phyloP scores from a whole-genome alignment of 2,888 invertebrate genomes.

The Heliconius hortense region DNA sequence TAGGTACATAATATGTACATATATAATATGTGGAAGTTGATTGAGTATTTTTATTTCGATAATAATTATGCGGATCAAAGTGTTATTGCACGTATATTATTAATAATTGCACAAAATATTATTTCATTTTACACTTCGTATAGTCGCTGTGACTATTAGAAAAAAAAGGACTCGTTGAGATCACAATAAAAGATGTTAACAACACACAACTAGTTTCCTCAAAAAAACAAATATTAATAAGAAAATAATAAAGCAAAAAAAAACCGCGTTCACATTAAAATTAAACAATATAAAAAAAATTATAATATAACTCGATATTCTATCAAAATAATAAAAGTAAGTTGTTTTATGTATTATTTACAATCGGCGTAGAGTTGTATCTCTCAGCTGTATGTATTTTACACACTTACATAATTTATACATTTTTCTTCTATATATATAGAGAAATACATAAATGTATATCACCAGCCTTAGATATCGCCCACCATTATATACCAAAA shows the following conservation, averaged over 20 bases:
- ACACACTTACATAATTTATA: slow-evolving; percentile 61
- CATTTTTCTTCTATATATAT: slow-evolving; percentile 50
- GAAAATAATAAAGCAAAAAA: background rate
- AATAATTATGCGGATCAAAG: slow-evolving; percentile 7
- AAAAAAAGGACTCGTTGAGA: slow-evolving; percentile 37
- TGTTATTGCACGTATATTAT: slow-evolving; percentile 37
- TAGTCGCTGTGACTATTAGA: background rate
- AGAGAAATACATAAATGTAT: slow-evolving; percentile 62
- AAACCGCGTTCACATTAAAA: background rate
- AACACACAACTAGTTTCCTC: slow-evolving; percentile 15
- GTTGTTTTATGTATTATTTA: slow-evolving; percentile 46
- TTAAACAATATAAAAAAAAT: slow-evolving; percentile 1
- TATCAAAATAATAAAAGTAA: slow-evolving; percentile 41
- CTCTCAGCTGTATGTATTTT: slow-evolving; percentile 63
- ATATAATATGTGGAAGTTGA: background rate
- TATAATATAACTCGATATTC: slow-evolving; percentile 20
- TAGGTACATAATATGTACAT: background rate
- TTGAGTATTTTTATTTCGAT: slow-evolving; percentile 9
- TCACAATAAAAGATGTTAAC: slow-evolving; percentile 34
- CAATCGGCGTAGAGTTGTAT: slow-evolving; percentile 66
- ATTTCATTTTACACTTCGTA: slow-evolving; percentile 14
- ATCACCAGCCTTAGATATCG: slow-evolving; percentile 73
- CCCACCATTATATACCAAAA: slow-evolving; percentile 53
- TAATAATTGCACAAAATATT: slow-evolving; percentile 36
- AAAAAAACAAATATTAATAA: slow-evolving; percentile 9